These are phyloP conservation scores for Crypturellus undulatus DNA, from an alignment of 2,113 vertebrate genomes.

Conservation along the genomic window DNA sequence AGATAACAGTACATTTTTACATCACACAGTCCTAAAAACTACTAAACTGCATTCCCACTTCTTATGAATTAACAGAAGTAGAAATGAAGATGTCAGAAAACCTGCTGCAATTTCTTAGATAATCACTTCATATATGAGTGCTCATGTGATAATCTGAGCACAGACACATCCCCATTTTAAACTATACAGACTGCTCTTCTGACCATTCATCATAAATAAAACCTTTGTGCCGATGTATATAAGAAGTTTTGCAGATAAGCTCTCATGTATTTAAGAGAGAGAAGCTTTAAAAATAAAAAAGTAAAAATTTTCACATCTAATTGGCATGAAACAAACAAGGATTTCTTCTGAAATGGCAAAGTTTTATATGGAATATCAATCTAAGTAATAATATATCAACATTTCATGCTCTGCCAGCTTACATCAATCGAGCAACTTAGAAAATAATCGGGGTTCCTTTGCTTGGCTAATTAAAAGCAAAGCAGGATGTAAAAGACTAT, in stretches of 20 bases:
- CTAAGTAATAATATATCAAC: not conserved
- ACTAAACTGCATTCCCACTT: not conserved
- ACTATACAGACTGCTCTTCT: not conserved
- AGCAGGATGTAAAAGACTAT: constrained; percentile 59
- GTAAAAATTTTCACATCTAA: not conserved
- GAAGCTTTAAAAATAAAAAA: not conserved
- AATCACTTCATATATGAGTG: not conserved
- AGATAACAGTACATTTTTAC: not conserved
- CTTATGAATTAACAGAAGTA: not conserved
- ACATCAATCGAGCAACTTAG: constrained; percentile 39
- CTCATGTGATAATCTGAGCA: not conserved
- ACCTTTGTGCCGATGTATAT: not conserved
- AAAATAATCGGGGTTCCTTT: constrained; percentile 70
- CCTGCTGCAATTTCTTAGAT: not conserved
- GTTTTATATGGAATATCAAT: not conserved
- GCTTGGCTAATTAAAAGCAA: constrained; percentile 61
- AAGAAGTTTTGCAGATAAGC: not conserved
- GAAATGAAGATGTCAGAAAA: not conserved
- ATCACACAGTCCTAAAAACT: not conserved
- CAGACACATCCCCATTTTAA: not conserved
- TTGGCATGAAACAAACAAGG: not conserved
- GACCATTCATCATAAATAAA: not conserved
- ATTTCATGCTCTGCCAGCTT: constrained; percentile 16
- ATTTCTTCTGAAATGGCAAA: not conserved
- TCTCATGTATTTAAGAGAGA: not conserved